Base-by-base conservation (phyloP, 2,797 vertebrate species). In the Malurus leucopterus region DNA sequence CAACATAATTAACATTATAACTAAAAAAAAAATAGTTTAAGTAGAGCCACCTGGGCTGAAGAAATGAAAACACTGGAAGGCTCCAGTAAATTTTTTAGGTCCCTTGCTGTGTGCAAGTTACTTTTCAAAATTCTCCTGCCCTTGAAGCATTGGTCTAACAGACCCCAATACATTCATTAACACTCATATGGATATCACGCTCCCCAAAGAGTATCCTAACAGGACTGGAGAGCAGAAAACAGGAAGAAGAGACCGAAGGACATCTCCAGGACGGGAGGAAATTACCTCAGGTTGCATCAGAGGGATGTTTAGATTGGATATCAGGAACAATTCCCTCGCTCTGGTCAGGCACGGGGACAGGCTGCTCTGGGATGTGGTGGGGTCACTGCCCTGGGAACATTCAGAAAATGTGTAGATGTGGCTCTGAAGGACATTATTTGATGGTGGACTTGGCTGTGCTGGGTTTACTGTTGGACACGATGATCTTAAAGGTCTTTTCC, bases 1-100 rank as follows among this genome's bases (percentile, higher is more conserved):
- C 32, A 74, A 64, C 8, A 20, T 49, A 80, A 90, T 90, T 85
- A 85, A 54, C 15, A 15, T 38, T 59, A 83, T 43, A 85, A 40
- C 13, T 15, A 30, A 65, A 84, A 75, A 74, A 65, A 63, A 47
- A 51, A 73, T 11, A 57, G 18, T 62, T 27, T 80, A 38, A 59
- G 16, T 26, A 59, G 47, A 84, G 5, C 6, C 47, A 34, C 17
- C 14, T 75, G 73, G 63, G 70, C 53, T 30, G 21, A 84, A 55
- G 44, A 51, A 55, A 84, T 9, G 3, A 32, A 86, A 88, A 89
- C 38, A 75, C 23, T 43, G 59, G 8, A 77, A 16, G 23, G 26
- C 8, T 85, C 23, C 51, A 80, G 23, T 50, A 80, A 89, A 72
- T 6, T 54, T 82, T 62, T 61, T 18, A 80, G 11, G 15, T 80